A percentile compares a stretch with the other conserved stretches of the same genome.
These are phyloP conservation scores for Osedax frankpressi DNA, from an alignment of 2,888 invertebrate genomes.

Conservation along the genomic window DNA sequence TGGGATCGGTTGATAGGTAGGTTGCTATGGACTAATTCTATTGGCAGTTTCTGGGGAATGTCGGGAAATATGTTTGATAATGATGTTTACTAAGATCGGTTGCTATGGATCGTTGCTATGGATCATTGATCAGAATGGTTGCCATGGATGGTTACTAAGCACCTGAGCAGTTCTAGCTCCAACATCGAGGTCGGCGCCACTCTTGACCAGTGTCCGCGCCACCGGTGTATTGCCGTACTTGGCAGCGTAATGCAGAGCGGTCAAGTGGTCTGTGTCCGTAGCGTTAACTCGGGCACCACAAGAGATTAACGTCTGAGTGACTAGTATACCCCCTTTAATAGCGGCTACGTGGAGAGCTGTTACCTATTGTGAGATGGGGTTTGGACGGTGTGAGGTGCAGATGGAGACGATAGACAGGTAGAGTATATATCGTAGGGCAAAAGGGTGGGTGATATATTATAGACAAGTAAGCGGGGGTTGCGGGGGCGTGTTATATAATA, in stretches of 20 bases:
- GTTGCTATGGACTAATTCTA: too few species aligned
- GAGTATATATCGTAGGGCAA: neutral
- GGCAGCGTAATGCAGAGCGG: slow-evolving; percentile 25
- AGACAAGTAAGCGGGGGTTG: too few species aligned
- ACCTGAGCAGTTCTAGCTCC: slow-evolving; percentile 21
- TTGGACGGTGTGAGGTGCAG: neutral
- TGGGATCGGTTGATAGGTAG: too few species aligned
- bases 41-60: too few species aligned
- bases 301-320: slow-evolving; percentile 20
- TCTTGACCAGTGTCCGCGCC: slow-evolving; percentile 20
- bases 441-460: too few species aligned
- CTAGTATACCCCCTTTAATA: slow-evolving; percentile 18
- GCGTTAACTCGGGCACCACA: slow-evolving; percentile 22
- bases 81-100: too few species aligned
- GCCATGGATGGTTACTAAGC: neutral
- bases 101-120: too few species aligned
- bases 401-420: neutral
- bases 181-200: slow-evolving; percentile 16
- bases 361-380: slow-evolving; percentile 2
- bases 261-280: slow-evolving; percentile 24
- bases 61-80: too few species aligned
- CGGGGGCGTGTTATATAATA: too few species aligned
- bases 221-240: slow-evolving; percentile 20
- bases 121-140: too few species aligned
- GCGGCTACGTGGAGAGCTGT: slow-evolving; percentile 26